Percentiles rank a stretch among this genome's conserved stretches.
phyloP scores from a whole-genome alignment of 2,797 vertebrate genomes.

The Siniperca scherzeri region DNA sequence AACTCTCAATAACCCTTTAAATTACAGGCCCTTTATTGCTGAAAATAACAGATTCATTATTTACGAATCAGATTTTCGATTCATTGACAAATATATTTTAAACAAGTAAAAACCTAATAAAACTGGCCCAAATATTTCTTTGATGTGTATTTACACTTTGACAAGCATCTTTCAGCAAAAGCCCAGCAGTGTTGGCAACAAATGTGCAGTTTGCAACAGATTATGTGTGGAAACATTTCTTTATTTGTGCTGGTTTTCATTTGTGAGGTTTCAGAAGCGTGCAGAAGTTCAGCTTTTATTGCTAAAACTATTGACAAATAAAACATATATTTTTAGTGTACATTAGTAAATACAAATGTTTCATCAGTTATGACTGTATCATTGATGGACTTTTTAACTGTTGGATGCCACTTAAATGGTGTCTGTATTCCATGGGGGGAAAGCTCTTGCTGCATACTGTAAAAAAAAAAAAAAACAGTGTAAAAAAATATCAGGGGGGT shows the following conservation, averaged over 20 bases:
- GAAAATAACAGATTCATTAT: background rate
- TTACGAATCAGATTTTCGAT: background rate
- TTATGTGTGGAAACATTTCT: background rate
- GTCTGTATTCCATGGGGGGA: background rate
- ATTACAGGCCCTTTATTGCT: background rate
- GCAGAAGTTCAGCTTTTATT: background rate
- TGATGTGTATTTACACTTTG: background rate
- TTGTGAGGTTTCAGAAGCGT: background rate
- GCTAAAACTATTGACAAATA: background rate
- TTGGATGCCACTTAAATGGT: no score
- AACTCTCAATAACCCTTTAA: conserved; percentile 5
- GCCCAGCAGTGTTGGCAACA: background rate
- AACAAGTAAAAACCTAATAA: background rate
- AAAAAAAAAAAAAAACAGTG: background rate
- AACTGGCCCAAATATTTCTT: background rate
- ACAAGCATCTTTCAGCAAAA: conserved; percentile 6
- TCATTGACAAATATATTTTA: background rate
- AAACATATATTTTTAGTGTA: background rate
- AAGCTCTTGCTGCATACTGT: background rate
- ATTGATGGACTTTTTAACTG: background rate
- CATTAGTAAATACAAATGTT: background rate
- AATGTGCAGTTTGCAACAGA: background rate
- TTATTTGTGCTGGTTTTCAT: background rate
- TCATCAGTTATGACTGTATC: background rate
- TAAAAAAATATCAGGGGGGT: background rate